phyloP scores from a whole-genome alignment of 2,797 vertebrate species.

The Acipenser ruthenus region DNA sequence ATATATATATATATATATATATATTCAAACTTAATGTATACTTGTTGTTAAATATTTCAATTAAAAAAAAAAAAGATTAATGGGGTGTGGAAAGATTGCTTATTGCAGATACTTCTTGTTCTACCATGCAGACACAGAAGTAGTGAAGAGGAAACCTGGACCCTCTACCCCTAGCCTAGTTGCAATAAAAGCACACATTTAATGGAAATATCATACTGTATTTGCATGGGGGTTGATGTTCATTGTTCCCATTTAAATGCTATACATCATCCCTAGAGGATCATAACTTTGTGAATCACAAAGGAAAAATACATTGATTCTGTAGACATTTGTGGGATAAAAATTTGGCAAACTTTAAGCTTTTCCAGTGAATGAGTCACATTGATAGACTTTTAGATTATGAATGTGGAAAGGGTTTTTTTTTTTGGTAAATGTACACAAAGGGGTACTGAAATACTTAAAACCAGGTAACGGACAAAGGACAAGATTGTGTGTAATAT shows the following conservation, averaged over 20 bases:
- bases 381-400: slow-evolving; percentile 21
- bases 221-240: slow-evolving; percentile 20
- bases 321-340: slow-evolving; percentile 30
- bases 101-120: neutral
- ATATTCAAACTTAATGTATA: neutral
- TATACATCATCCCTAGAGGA: slow-evolving; percentile 31
- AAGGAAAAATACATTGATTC: slow-evolving; percentile 37
- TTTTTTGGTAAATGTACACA: slow-evolving; percentile 2
- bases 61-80: neutral
- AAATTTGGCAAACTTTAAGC: slow-evolving; percentile 30
- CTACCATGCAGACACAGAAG: slow-evolving; percentile 1
- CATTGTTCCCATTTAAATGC: slow-evolving; percentile 28
- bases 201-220: slow-evolving; percentile 20
- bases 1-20: too few relatives aligned
- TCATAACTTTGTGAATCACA: slow-evolving; percentile 27
- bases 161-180: neutral
- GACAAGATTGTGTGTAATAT: neutral
- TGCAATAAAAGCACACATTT: slow-evolving; percentile 4
- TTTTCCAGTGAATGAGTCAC: slow-evolving; percentile 36
- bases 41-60: neutral
- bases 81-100: neutral
- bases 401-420: slow-evolving; percentile 23
- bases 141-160: neutral
- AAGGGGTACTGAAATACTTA: slow-evolving; percentile 9
- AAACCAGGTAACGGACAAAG: slow-evolving; percentile 6